A percentile compares a stretch with the other conserved stretches of the same genome.
Conservation (phyloP, 2,797 vertebrate genomes). For the Nyctalus aviator region DNA sequence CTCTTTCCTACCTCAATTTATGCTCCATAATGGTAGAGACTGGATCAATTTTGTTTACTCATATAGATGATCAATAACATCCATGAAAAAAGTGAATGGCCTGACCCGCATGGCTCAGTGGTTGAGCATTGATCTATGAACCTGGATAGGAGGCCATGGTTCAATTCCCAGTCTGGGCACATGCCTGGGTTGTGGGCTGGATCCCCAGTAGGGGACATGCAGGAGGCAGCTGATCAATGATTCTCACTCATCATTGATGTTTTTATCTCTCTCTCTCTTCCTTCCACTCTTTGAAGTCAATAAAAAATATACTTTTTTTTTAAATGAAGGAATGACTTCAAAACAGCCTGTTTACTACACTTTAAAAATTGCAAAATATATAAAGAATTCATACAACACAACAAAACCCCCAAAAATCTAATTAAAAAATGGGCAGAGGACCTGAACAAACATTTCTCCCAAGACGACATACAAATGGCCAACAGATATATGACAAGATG, state of each 20-base stretch:
- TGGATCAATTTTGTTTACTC: not conserved
- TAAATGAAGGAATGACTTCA: not conserved
- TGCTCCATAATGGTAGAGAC: not conserved
- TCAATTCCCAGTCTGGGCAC: too few relatives aligned
- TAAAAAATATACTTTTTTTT: too few relatives aligned
- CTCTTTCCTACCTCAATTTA: not conserved
- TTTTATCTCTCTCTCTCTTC: too few relatives aligned
- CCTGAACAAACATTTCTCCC: not conserved
- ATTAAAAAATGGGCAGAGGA: not conserved
- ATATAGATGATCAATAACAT: not conserved
- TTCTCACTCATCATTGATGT: too few relatives aligned
- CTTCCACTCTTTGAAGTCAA: too few relatives aligned
- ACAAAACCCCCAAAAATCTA: not conserved
- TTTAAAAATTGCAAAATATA: not conserved
- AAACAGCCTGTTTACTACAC: not conserved
- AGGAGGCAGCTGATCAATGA: too few relatives aligned
- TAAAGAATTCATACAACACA: not conserved
- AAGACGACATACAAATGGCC: not conserved
- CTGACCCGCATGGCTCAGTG: too few relatives aligned
- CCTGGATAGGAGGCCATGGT: too few relatives aligned
- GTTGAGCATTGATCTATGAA: too few relatives aligned
- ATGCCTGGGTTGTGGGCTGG: too few relatives aligned
- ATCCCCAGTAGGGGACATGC: too few relatives aligned
- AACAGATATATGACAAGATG: not conserved
- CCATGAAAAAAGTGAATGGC: too few relatives aligned